phyloP scores from a whole-genome alignment of 1,140 invertebrate genomes.

The Drosophila miranda region DNA sequence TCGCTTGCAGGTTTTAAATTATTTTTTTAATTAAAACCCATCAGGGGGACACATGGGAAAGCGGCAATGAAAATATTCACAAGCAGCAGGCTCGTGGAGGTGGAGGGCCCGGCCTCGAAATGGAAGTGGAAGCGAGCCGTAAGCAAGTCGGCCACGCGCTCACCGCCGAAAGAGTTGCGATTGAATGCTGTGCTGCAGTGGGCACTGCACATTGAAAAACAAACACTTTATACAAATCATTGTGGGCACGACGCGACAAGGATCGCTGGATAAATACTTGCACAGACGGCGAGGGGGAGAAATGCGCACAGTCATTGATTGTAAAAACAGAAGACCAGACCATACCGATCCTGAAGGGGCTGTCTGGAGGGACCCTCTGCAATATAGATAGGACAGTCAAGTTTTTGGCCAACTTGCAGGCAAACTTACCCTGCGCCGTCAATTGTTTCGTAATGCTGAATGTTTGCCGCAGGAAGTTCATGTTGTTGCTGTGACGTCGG shows the following conservation, averaged over 20 bases:
- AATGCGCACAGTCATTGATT: conserved; percentile 45
- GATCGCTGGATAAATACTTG: conserved; percentile 28
- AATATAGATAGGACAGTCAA: not conserved
- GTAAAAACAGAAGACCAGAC: conserved; percentile 3
- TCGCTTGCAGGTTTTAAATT: conserved; percentile 39
- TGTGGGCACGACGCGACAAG: conserved; percentile 8
- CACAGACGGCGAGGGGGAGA: conserved; percentile 14
- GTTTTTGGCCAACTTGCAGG: not conserved
- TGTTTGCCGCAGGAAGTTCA: conserved; percentile 80
- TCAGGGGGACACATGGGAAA: conserved; percentile 51
- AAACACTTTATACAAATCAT: conserved; percentile 46
- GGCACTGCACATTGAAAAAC: not conserved
- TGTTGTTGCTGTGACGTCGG: conserved; percentile 12
- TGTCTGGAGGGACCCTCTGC: no score
- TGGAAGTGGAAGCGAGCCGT: not conserved
- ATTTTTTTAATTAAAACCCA: conserved; percentile 57
- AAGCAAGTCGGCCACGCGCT: conserved; percentile 53
- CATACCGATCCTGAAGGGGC: no score
- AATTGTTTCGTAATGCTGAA: conserved; percentile 81
- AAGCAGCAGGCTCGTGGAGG: conserved; percentile 6
- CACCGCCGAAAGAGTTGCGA: conserved; percentile 35
- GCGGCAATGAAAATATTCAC: conserved; percentile 68
- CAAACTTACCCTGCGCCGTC: conserved; percentile 63
- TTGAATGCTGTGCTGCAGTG: not conserved
- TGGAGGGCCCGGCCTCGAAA: not conserved